phyloP scores from a whole-genome alignment of 2,888 invertebrate species.

The Drosophila paramelanica region DNA sequence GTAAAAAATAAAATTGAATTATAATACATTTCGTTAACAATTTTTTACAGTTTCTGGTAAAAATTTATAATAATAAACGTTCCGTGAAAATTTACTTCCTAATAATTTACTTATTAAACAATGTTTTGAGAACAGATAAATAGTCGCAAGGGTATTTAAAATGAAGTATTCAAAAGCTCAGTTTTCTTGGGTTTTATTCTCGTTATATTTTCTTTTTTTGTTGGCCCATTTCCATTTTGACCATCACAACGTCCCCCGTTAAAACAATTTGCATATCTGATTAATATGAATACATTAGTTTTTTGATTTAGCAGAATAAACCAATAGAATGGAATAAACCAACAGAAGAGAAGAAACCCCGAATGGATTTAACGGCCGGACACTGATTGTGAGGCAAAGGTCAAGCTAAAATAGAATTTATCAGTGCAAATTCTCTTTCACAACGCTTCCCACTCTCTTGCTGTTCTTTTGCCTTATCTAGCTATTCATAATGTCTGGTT shows the following conservation, averaged over 20 bases:
- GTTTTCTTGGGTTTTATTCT: neutral
- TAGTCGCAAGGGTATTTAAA: constrained; percentile 1
- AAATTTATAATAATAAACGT: no score
- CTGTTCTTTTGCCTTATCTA: constrained; percentile 23
- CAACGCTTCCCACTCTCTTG: neutral
- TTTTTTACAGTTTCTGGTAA: no score
- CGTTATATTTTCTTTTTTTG: constrained; percentile 13
- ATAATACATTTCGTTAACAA: no score
- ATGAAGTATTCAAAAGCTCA: neutral
- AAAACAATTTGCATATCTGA: constrained; percentile 77
- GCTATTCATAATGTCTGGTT: constrained; percentile 55
- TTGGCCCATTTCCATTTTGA: constrained; percentile 43
- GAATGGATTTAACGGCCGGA: constrained; percentile 53
- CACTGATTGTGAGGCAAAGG: constrained; percentile 65
- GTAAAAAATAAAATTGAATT: no score
- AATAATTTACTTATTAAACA: neutral
- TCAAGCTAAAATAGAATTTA: constrained; percentile 46
- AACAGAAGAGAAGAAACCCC: constrained; percentile 38
- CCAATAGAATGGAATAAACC: constrained; percentile 50
- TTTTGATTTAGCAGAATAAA: constrained; percentile 62
- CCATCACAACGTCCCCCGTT: constrained; percentile 2
- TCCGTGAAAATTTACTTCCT: no score
- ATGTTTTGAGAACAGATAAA: neutral
- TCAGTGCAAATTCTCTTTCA: constrained; percentile 2
- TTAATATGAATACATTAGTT: constrained; percentile 79